A percentile compares a stretch with the other conserved stretches of the same genome.
Conservation (phyloP, 2,888 invertebrate species). For the Drosophila bunnanda region DNA sequence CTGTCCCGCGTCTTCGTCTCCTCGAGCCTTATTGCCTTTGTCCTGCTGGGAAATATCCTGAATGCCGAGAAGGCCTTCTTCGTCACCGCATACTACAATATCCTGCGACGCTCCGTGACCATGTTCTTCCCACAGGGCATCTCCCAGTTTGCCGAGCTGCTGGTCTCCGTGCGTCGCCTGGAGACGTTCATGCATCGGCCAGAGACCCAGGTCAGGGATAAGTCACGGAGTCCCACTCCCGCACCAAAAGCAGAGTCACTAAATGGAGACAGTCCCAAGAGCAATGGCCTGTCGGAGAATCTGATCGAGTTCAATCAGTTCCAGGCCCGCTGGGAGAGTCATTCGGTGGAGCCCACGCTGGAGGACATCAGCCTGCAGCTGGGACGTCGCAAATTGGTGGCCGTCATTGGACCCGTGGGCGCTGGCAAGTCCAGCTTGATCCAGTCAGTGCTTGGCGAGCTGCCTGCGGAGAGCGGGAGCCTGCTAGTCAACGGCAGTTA, state of each 20-base stretch:
- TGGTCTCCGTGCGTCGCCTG: constrained; percentile 86
- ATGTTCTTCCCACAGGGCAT: constrained; percentile 93
- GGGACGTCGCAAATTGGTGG: constrained; percentile 87
- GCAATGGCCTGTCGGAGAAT: constrained; percentile 31
- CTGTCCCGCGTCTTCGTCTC: constrained; percentile 94
- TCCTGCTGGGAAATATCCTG: constrained; percentile 89
- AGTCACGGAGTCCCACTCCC: constrained; percentile 46
- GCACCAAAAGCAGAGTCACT: constrained; percentile 47
- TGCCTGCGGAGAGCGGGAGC: constrained; percentile 85
- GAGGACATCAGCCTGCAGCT: constrained; percentile 88
- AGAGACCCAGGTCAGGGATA: constrained; percentile 85
- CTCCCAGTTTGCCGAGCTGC: constrained; percentile 87
- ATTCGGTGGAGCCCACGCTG: constrained; percentile 88
- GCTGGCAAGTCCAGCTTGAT: constrained; percentile 87
- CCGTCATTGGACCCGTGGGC: constrained; percentile 90
- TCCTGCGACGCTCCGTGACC: constrained; percentile 93
- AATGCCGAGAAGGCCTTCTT: constrained; percentile 95
- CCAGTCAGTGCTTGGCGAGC: constrained; percentile 86
- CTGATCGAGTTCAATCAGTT: constrained; percentile 87
- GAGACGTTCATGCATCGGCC: constrained; percentile 87
- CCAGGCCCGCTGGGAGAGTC: constrained; percentile 88
- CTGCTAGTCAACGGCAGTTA: constrained; percentile 87
- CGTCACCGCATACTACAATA: constrained; percentile 94
- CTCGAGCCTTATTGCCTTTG: constrained; percentile 91
- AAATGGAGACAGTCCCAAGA: constrained; percentile 53